These are phyloP conservation scores for Neolamprologus kungweensis DNA, from an alignment of 2,113 vertebrate species.

Conservation along the genomic window DNA sequence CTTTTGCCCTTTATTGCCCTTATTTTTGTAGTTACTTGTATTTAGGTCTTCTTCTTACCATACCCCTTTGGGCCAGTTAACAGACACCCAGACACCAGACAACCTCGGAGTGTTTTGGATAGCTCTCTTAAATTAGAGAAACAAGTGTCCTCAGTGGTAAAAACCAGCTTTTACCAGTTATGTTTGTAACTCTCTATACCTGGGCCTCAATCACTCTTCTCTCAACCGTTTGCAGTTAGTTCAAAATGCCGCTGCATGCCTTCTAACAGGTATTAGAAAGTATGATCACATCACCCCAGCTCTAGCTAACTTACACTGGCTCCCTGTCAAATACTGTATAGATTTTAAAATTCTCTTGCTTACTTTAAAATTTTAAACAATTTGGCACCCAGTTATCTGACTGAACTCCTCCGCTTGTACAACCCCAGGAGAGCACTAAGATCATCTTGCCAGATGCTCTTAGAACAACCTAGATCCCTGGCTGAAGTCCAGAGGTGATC, in stretches of 20 bases:
- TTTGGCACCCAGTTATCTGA: background rate
- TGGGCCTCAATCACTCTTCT: background rate
- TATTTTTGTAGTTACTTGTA: background rate
- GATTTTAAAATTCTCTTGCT: background rate
- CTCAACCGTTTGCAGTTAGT: background rate
- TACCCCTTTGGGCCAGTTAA: background rate
- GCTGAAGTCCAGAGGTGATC: background rate
- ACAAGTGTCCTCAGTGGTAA: background rate
- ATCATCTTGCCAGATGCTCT: background rate
- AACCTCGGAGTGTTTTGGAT: background rate
- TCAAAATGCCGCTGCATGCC: accelerated
- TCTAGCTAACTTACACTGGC: background rate
- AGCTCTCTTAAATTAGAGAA: background rate
- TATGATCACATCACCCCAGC: background rate
- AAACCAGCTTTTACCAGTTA: background rate
- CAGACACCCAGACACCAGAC: background rate
- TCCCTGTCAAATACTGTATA: background rate
- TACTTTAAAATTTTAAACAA: background rate
- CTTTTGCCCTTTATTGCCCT: background rate
- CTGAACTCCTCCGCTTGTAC: background rate
- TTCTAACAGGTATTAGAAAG: background rate
- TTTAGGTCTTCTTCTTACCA: background rate
- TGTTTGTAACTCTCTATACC: background rate
- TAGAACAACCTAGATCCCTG: background rate
- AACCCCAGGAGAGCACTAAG: background rate